Percentiles rank a stretch among this genome's conserved stretches.
phyloP scores from a whole-genome alignment of 2,888 invertebrate species.

The Eupithecia centaureata region DNA sequence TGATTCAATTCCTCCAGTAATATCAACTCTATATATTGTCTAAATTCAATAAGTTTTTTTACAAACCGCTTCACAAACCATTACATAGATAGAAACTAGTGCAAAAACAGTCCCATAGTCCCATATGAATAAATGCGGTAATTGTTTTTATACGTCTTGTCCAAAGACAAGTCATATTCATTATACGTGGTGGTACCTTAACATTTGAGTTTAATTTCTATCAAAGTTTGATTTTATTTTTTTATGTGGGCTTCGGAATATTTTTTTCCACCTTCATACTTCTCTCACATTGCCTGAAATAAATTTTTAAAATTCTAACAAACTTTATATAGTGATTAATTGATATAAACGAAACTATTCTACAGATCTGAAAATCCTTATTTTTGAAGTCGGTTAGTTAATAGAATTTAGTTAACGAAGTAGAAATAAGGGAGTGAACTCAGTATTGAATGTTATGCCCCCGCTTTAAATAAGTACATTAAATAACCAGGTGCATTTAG shows the following conservation, averaged over 20 bases:
- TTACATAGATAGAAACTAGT: background rate
- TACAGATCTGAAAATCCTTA: background rate
- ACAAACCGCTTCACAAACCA: background rate
- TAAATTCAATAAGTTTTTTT: no score
- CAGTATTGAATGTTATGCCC: background rate
- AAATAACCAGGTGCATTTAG: conserved; percentile 26
- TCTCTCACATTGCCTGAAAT: no score
- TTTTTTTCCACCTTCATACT: no score
- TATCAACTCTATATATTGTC: background rate
- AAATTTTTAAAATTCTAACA: no score
- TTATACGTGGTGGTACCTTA: no score
- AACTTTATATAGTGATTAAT: no score
- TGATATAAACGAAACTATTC: background rate
- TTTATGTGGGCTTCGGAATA: no score
- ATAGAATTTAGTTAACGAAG: background rate
- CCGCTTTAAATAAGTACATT: background rate
- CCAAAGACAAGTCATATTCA: no score
- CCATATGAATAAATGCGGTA: background rate
- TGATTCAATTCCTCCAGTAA: background rate
- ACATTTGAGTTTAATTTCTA: no score
- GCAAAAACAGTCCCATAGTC: background rate
- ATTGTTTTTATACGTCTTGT: background rate
- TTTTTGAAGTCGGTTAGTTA: background rate
- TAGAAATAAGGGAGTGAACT: background rate
- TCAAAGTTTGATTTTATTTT: no score